These are phyloP conservation scores for Eretmochelys imbricata DNA, from an alignment of 2,113 vertebrate genomes.

Conservation along the genomic window DNA sequence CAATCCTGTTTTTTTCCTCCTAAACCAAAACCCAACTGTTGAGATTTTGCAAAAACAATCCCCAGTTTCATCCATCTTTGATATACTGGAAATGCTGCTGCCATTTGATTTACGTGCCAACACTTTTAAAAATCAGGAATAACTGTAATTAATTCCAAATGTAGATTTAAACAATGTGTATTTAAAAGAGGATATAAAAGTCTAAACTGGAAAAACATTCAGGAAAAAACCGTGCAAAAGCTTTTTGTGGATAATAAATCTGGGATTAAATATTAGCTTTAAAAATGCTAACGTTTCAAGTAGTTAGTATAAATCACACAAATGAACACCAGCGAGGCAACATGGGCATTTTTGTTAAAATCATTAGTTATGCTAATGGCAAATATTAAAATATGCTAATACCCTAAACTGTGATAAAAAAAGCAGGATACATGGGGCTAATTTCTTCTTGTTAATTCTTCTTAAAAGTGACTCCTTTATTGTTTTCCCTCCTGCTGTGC, in stretches of 20 bases:
- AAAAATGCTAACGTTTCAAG: constrained; percentile 33
- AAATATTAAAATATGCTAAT: constrained; percentile 72
- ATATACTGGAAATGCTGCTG: neutral
- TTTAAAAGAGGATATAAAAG: neutral
- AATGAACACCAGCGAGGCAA: constrained; percentile 35
- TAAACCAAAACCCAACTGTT: neutral
- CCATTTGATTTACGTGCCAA: neutral
- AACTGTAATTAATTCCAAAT: neutral
- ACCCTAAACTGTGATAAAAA: constrained; percentile 55
- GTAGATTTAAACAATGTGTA: rapidly evolving
- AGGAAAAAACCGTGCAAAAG: neutral
- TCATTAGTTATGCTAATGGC: constrained; percentile 59
- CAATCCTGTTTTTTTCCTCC: neutral
- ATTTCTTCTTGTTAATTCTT: constrained; percentile 68
- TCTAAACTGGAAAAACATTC: neutral
- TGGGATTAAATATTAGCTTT: constrained; percentile 39
- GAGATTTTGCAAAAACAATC: neutral
- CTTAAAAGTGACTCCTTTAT: constrained; percentile 52
- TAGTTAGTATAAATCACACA: constrained; percentile 44
- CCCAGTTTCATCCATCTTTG: neutral
- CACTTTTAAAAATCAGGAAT: neutral
- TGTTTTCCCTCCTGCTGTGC: constrained; percentile 17
- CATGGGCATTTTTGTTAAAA: constrained; percentile 53
- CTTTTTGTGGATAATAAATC: neutral
- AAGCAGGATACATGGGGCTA: constrained; percentile 51